Evolutionary conservation across 2,888 invertebrate species (phyloP), one percentile per base, ranked within the genome.

Genomic region (Amphipoea lucens): DNA sequence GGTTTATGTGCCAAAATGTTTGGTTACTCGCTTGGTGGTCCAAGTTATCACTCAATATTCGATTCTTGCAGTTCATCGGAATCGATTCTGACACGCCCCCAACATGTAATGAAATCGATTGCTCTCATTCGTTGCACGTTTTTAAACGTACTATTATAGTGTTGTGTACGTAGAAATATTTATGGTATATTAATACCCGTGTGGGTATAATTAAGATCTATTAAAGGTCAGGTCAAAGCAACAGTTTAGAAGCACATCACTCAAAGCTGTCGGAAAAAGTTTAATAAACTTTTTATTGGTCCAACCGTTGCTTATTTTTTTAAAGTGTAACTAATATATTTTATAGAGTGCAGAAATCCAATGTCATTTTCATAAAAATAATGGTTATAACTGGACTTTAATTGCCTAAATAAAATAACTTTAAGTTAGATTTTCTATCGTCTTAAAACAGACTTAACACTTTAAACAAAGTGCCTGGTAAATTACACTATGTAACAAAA

Each of bases 11-110:
- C 78, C 78, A 84, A 88, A 90, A 91, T 91, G 89, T 90, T 90
- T 81, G 87, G 85, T 87, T 90, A 71, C 89, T 82, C 84, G 87
- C 79, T 77, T 81, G 92, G 91, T 91, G 91, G 90, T 90, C 90
- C 88, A 67, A 86, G 87, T 92, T 93, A 93, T 91, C 92, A 91
- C 90, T 90, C 90, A 89, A 88, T 91, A 88, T 85, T 88, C 87
- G 89, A 90, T 90, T 88, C 88, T 87, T 90, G 87, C 90, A 90
- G 91, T 91, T 91, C 92, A 90, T 87, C 87, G 88, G 87, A 93
- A 90, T 90, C 91, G 91, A 90, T 91, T 91, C 79, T 51, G 81
- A 40, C 85, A 90, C 91, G 91, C 91, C 91, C 86, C 65, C 74
- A 51, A 78, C 84, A 80, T 83, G 88, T 87, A 88, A 87, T 89